These are phyloP conservation scores for Gari tellinella DNA, from an alignment of 2,888 invertebrate species.

Conservation along the genomic window DNA sequence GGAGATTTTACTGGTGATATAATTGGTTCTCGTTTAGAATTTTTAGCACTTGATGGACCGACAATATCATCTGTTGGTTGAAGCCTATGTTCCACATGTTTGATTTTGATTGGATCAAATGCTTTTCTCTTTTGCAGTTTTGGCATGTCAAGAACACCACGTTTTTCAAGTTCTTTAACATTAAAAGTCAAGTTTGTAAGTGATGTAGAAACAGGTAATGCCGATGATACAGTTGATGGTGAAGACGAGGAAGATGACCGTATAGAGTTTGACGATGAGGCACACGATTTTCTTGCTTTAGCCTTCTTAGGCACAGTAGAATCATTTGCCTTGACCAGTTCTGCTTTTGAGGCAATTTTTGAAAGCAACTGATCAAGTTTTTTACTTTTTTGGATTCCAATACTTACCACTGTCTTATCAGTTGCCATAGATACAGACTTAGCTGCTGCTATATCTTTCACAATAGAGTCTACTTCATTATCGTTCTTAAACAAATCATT, in stretches of 20 bases:
- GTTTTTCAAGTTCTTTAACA: constrained; percentile 61
- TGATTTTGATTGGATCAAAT: constrained; percentile 56
- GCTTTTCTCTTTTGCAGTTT: constrained; percentile 55
- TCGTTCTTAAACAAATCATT: background rate
- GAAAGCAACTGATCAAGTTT: constrained; percentile 49
- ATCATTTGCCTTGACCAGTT: constrained; percentile 28
- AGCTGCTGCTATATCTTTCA: background rate
- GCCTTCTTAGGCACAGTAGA: constrained; percentile 37
- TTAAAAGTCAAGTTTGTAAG: constrained; percentile 58
- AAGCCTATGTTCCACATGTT: constrained; percentile 10
- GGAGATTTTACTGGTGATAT: constrained; percentile 44
- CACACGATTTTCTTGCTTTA: constrained; percentile 55
- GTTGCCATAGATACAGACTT: background rate
- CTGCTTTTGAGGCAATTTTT: constrained; percentile 52
- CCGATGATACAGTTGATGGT: constrained; percentile 36
- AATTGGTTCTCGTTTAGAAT: constrained; percentile 9
- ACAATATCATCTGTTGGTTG: background rate
- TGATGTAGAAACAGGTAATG: constrained; percentile 32
- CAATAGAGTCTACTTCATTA: background rate
- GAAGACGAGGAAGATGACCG: constrained; percentile 28
- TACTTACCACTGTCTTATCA: background rate
- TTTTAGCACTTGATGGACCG: background rate
- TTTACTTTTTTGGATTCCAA: constrained; percentile 20
- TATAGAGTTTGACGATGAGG: constrained; percentile 12
- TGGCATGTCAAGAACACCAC: constrained; percentile 57